phyloP scores from a whole-genome alignment of 2,888 invertebrate species.

The Conomelus anceps region DNA sequence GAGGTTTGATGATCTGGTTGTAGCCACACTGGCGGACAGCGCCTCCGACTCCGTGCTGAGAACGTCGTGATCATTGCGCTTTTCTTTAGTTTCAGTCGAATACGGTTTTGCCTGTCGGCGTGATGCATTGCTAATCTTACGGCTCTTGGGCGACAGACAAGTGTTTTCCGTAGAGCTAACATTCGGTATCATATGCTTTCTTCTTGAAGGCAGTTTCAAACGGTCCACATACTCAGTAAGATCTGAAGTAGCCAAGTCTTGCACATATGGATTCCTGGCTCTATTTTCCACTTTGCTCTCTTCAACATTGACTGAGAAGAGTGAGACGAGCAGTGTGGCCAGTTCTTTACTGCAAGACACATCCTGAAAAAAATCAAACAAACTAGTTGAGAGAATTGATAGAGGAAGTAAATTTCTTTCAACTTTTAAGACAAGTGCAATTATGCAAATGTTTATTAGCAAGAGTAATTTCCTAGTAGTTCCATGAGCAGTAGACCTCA shows the following conservation, averaged over 20 bases:
- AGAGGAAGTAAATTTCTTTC: no score
- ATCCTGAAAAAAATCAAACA: slow-evolving; percentile 42
- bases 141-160: slow-evolving; percentile 9
- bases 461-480: no score
- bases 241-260: background rate
- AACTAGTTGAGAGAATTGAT: background rate
- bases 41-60: slow-evolving; percentile 43
- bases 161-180: background rate
- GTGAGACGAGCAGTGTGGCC: slow-evolving; percentile 52
- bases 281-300: slow-evolving; percentile 9
- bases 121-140: slow-evolving; percentile 27
- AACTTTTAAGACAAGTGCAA: no score
- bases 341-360: slow-evolving; percentile 55
- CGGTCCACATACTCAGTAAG: background rate
- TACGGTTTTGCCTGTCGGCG: background rate
- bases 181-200: slow-evolving; percentile 2
- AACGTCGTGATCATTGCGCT: slow-evolving; percentile 27
- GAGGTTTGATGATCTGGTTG: slow-evolving; percentile 49
- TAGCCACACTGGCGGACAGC: slow-evolving; percentile 47
- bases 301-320: slow-evolving; percentile 44
- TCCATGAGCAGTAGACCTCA: no score
- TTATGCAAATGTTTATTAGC: no score
- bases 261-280: slow-evolving; percentile 9
- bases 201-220: background rate
- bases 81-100: slow-evolving; percentile 28